These are phyloP conservation scores for Augiades crinisus DNA, from an alignment of 2,888 invertebrate species.

Conservation along the genomic window DNA sequence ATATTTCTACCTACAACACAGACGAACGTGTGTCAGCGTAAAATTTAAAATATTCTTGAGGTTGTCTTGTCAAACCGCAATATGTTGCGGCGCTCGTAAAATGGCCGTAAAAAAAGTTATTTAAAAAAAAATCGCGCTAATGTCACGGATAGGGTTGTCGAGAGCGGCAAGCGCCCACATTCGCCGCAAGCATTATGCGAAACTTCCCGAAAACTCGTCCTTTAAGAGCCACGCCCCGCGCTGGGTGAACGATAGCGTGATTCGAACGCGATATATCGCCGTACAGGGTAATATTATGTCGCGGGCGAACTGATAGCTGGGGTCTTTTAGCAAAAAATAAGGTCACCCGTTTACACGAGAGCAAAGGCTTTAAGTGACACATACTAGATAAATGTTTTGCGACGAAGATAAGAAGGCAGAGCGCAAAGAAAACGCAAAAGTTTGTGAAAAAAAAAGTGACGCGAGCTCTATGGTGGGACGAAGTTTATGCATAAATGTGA, in stretches of 20 bases:
- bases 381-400: slow-evolving; percentile 78
- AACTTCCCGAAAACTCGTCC: slow-evolving; percentile 53
- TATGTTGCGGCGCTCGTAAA: slow-evolving; percentile 9
- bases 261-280: slow-evolving; percentile 71
- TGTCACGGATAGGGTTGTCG: slow-evolving; percentile 11
- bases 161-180: slow-evolving; percentile 41
- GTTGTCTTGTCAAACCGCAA: slow-evolving; percentile 1
- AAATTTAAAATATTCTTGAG: not conserved
- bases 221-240: slow-evolving; percentile 55
- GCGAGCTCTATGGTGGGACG: not conserved
- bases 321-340: slow-evolving; percentile 75
- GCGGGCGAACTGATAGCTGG: slow-evolving; percentile 69
- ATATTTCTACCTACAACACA: too few species aligned
- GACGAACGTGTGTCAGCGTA: not conserved
- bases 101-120: not conserved
- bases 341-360: slow-evolving; percentile 75
- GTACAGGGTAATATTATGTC: slow-evolving; percentile 73
- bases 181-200: slow-evolving; percentile 49
- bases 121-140: slow-evolving; percentile 8
- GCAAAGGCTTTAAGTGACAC: slow-evolving; percentile 77
- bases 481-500: slow-evolving; percentile 26
- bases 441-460: slow-evolving; percentile 4
- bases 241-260: slow-evolving; percentile 71
- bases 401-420: slow-evolving; percentile 60
- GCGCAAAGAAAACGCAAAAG: slow-evolving; percentile 42